These are phyloP conservation scores for Mesocentrotus franciscanus DNA, from an alignment of 53 echinoderm and acorn worm species.

Conservation along the genomic window DNA sequence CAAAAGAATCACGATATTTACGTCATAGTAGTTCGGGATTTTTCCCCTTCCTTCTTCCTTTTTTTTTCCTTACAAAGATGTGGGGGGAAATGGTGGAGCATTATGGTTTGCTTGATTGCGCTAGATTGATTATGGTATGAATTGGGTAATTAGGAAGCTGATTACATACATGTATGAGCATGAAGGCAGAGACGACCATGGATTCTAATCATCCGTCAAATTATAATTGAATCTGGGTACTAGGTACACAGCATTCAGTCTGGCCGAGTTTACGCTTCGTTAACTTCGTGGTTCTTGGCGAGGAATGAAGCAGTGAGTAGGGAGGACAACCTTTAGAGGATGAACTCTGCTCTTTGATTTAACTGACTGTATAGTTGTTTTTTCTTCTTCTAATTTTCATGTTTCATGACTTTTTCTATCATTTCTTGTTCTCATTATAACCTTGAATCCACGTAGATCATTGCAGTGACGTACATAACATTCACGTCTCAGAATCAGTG, in stretches of 20 bases:
- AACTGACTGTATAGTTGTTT: not conserved
- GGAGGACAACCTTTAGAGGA: not conserved
- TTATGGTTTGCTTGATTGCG: not conserved
- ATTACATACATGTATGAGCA: constrained; percentile 28
- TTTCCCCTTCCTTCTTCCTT: not conserved
- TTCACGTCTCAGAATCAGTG: too few relatives aligned
- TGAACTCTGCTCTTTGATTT: not conserved
- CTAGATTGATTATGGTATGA: constrained; percentile 18
- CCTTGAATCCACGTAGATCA: too few relatives aligned
- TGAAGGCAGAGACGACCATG: constrained; percentile 1
- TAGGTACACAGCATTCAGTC: constrained; percentile 4
- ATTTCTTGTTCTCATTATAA: too few relatives aligned
- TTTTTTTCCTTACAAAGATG: not conserved
- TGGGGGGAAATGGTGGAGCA: not conserved
- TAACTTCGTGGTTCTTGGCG: not conserved
- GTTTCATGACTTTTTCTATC: too few relatives aligned
- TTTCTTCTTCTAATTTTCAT: too few relatives aligned
- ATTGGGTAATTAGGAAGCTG: constrained; percentile 37
- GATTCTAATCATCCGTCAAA: constrained; percentile 33
- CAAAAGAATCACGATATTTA: not conserved
- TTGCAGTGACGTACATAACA: too few relatives aligned
- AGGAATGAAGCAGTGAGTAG: not conserved
- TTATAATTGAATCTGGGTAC: constrained; percentile 18
- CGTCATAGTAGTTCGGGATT: not conserved
- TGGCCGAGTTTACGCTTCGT: constrained; percentile 4